Base-by-base conservation (phyloP, 2,113 vertebrate species). In the Gymnogyps californianus region DNA sequence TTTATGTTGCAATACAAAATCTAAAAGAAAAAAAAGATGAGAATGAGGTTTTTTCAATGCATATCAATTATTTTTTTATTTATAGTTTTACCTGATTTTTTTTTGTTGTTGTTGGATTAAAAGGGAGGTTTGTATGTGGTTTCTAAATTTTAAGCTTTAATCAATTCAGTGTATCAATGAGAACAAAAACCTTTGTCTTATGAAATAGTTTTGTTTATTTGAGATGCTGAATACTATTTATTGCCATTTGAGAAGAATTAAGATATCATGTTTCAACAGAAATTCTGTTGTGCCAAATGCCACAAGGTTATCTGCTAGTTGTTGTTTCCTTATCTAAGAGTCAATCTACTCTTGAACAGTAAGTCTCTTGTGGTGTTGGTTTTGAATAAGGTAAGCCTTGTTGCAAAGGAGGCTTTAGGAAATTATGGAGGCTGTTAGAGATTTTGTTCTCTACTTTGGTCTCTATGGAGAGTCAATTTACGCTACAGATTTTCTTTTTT, bases 131-230 rank as follows among this genome's bases (percentile, higher is more conserved):
- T 67, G 5, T 32, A 32, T 20, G 3, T 70, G 13, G 9, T 55
- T 58, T 81, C 36, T 54, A 76, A 62, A 59, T 58, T 71, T 61
- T 58, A 58, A 51, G 19, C 14, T 44, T 87, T 49, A 72, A 74
- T 69, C 7, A 36, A 54, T 12, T 69, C 13, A 34, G 4, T 47
- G 3, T 25, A 51, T 28, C 44, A 46, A 6, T 78, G 65, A 49
- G 42, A 29, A 40, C 11, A 81, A 58, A 71, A 1, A 0, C 0
- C 0, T 25, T 83, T 83, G 42, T 36, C 34, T 77, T 44, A n/a
- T 67, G 16, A 90, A 65, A 32, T 9, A 25, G 1, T 18, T 74
- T 57, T 44, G 8, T 38, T 69, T 52, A 67, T 78, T n/a, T 81
- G 55, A 75, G 40, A 61, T 55, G 8, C 17, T 67, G 20, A 80